These are phyloP conservation scores for Ornithoptera alexandrae DNA, from an alignment of 2,888 invertebrate species.

Conservation along the genomic window DNA sequence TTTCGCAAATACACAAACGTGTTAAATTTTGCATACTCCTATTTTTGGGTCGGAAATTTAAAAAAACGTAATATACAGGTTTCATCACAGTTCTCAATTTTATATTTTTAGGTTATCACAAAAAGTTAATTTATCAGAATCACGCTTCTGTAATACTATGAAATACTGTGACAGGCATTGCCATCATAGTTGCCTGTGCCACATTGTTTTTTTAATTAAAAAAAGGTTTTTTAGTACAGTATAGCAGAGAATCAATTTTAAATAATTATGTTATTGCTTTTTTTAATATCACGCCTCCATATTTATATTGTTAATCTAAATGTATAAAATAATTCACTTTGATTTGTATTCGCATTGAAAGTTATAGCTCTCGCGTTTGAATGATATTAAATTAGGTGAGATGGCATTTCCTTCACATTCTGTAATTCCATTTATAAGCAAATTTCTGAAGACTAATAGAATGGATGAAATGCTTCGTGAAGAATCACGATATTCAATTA, in stretches of 20 bases:
- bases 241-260: background rate
- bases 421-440: constrained; percentile 38
- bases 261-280: background rate
- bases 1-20: too few species aligned
- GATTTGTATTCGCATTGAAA: constrained; percentile 10
- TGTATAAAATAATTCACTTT: constrained; percentile 12
- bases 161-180: too few species aligned
- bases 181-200: background rate
- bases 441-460: constrained; percentile 33
- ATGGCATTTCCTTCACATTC: constrained; percentile 35
- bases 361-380: constrained; percentile 32
- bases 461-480: constrained; percentile 21
- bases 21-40: too few species aligned
- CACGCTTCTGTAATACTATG: too few species aligned
- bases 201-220: background rate
- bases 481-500: constrained; percentile 27
- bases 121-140: too few species aligned
- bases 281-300: background rate
- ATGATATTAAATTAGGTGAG: constrained; percentile 38
- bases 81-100: too few species aligned
- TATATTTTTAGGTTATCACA: too few species aligned
- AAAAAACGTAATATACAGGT: too few species aligned
- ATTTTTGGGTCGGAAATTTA: too few species aligned
- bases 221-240: background rate
- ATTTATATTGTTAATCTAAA: constrained; percentile 8